These are phyloP conservation scores for Drosophila navojoa DNA, from an alignment of 1,140 invertebrate species.

Conservation along the genomic window DNA sequence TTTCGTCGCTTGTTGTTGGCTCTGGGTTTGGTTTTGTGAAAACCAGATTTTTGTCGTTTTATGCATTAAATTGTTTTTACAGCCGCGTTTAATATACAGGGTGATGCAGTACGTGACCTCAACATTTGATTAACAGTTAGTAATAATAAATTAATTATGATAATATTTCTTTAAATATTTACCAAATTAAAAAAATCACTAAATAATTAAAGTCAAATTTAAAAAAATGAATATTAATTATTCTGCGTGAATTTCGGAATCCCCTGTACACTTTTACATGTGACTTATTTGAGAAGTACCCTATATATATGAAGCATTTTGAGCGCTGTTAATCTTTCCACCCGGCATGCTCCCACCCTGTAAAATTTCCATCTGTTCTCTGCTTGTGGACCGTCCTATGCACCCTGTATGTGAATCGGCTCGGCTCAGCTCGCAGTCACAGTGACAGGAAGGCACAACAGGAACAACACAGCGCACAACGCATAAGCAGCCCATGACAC, in stretches of 20 bases:
- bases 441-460: constrained; percentile 67
- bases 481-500: constrained; percentile 60
- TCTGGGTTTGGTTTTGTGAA: constrained; percentile 74
- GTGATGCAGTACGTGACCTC: constrained; percentile 19
- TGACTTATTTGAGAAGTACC: not conserved
- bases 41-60: constrained; percentile 82
- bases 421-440: constrained; percentile 46
- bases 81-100: constrained; percentile 74
- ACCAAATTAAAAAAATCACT: no score
- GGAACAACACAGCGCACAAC: constrained; percentile 50
- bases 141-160: no score
- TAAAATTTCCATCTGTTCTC: not conserved
- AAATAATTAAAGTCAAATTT: no score
- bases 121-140: not conserved
- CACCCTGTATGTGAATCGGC: constrained; percentile 52
- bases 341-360: not conserved
- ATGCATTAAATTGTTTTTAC: constrained; percentile 82
- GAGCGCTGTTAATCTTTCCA: not conserved
- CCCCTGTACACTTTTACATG: not conserved
- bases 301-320: not conserved
- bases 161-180: no score
- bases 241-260: no score
- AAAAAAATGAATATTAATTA: no score
- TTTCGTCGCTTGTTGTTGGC: constrained; percentile 63
- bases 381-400: not conserved